Percentiles rank a stretch among this genome's conserved stretches.
Evolutionary conservation across 1,140 invertebrate genomes (phyloP).

Genomic region (Cotesia glomerata): DNA sequence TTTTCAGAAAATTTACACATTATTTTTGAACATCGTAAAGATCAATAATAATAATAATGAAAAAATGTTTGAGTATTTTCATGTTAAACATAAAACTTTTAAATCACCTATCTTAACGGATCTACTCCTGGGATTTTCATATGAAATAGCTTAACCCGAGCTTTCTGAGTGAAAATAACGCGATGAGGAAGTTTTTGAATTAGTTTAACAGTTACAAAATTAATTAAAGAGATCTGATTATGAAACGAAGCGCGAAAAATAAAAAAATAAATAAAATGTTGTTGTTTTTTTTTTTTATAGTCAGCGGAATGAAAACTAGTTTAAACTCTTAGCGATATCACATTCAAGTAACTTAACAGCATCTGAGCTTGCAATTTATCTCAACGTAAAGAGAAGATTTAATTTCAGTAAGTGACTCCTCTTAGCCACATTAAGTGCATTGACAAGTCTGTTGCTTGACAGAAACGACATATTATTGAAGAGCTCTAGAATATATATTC

Average conservation of each 20-base stretch:
- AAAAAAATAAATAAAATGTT: not conserved
- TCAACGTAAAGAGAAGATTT: not conserved
- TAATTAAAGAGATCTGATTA: not conserved
- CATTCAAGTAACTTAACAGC: not conserved
- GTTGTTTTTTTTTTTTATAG: not conserved
- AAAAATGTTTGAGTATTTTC: no score
- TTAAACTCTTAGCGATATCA: not conserved
- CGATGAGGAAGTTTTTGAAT: no score
- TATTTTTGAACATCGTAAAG: no score
- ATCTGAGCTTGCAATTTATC: constrained; percentile 8
- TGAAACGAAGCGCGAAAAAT: not conserved
- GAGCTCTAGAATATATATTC: not conserved
- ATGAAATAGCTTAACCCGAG: no score
- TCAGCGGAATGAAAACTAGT: not conserved
- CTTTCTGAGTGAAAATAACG: no score
- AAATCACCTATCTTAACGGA: no score
- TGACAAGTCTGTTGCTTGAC: constrained; percentile 3
- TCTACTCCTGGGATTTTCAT: no score
- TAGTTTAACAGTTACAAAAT: no score
- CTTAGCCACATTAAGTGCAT: constrained; percentile 15
- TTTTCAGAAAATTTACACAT: no score
- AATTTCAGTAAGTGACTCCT: constrained; percentile 23
- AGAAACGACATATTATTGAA: not conserved
- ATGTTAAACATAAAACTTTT: no score
- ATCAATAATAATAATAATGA: no score